Conservation (phyloP, 2,888 invertebrate genomes). For the Cyaniris semiargus region DNA sequence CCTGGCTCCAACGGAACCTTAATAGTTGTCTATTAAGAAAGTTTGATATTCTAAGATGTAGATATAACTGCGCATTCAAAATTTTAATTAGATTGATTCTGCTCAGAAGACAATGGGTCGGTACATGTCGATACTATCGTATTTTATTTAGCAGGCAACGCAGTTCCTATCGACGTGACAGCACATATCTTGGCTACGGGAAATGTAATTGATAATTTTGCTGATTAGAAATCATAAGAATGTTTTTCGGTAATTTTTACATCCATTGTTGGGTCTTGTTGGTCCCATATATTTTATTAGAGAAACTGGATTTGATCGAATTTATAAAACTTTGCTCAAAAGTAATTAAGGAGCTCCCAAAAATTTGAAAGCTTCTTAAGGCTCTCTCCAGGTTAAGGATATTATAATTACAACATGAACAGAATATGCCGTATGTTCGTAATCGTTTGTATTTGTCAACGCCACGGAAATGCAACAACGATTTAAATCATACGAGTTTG, state of each 20-base stretch:
- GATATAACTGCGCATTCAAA: slow-evolving; percentile 52
- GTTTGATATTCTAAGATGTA: slow-evolving; percentile 16
- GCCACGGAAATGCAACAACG: too few species aligned
- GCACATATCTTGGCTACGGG: slow-evolving; percentile 36
- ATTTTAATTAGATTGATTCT: slow-evolving; percentile 60
- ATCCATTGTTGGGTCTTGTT: neutral
- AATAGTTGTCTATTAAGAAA: slow-evolving; percentile 48
- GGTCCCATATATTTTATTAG: neutral
- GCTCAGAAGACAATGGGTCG: slow-evolving; percentile 46
- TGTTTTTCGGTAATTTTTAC: slow-evolving; percentile 5
- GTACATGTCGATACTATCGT: slow-evolving; percentile 47
- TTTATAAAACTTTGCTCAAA: too few species aligned
- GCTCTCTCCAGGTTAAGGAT: too few species aligned
- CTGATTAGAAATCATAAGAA: slow-evolving; percentile 27
- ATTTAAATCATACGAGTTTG: too few species aligned
- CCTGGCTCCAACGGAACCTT: neutral
- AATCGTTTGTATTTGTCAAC: too few species aligned
- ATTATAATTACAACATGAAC: too few species aligned
- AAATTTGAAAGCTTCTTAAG: too few species aligned
- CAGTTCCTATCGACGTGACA: slow-evolving; percentile 39
- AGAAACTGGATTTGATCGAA: too few species aligned
- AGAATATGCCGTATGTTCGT: too few species aligned
- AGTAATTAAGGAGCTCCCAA: too few species aligned
- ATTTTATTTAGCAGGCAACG: slow-evolving; percentile 40
- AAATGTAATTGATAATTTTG: neutral